These are phyloP conservation scores for Drosophila nannoptera DNA, from an alignment of 1,140 invertebrate species.

Conservation along the genomic window DNA sequence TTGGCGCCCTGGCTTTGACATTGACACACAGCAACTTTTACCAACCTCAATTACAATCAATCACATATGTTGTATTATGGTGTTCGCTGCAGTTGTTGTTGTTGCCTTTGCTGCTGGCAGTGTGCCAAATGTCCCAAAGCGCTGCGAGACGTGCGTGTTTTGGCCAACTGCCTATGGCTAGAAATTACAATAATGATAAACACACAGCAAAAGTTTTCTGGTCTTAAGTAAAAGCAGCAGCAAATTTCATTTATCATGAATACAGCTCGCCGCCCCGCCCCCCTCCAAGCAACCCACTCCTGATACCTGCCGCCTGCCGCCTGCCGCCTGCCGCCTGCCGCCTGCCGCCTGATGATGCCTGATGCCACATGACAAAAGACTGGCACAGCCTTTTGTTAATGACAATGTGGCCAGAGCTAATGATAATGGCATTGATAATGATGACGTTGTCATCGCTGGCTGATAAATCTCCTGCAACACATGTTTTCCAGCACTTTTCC, in stretches of 20 bases:
- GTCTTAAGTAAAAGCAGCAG: conserved; percentile 48
- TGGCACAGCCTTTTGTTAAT: conserved; percentile 51
- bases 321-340: too few relatives aligned
- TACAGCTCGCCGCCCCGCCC: background rate
- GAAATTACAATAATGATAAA: conserved; percentile 71
- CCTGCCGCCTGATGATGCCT: background rate
- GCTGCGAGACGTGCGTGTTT: conserved; percentile 47
- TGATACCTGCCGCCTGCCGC: too few relatives aligned
- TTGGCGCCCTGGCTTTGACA: conserved; percentile 55
- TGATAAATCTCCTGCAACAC: conserved; percentile 62
- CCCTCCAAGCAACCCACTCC: background rate
- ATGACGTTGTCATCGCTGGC: conserved; percentile 11
- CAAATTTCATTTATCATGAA: conserved; percentile 71
- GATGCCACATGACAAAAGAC: conserved; percentile 68
- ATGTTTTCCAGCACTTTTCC: conserved; percentile 66
- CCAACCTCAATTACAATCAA: conserved; percentile 74
- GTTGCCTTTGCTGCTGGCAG: conserved; percentile 37
- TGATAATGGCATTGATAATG: conserved; percentile 36
- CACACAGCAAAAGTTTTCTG: conserved; percentile 51
- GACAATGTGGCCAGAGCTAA: conserved; percentile 40
- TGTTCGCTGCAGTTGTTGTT: conserved; percentile 19
- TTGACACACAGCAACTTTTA: conserved; percentile 72
- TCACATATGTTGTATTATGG: conserved; percentile 61
- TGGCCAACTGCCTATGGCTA: conserved; percentile 34
- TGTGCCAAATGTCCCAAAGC: conserved; percentile 39